phyloP scores from a whole-genome alignment of 2,797 vertebrate genomes.

The Sebastes hubbsi region DNA sequence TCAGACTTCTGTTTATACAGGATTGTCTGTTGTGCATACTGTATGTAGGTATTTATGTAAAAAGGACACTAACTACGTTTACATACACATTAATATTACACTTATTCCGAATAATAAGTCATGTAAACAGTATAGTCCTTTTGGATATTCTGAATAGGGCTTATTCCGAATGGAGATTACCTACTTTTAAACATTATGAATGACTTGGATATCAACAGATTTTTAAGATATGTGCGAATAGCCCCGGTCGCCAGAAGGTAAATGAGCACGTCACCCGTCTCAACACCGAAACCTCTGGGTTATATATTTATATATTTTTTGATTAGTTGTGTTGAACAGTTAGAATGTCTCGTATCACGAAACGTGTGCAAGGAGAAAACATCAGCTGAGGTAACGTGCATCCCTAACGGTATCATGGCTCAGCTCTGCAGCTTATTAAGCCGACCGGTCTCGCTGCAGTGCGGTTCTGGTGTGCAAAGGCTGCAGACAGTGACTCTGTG shows the following conservation, averaged over 20 bases:
- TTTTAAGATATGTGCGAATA: too few relatives aligned
- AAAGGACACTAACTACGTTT: accelerated
- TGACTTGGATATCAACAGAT: too few relatives aligned
- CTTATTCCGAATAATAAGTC: too few relatives aligned
- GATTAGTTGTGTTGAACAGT: not conserved
- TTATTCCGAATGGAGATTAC: too few relatives aligned
- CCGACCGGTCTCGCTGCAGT: conserved; percentile 72
- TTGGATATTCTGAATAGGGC: too few relatives aligned
- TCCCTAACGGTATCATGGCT: accelerated
- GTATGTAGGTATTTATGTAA: not conserved
- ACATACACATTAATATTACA: too few relatives aligned
- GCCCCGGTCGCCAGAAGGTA: conserved; percentile 89
- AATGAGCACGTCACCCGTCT: accelerated
- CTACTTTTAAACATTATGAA: too few relatives aligned
- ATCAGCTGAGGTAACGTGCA: not conserved
- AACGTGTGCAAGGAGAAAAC: not conserved
- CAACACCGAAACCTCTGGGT: accelerated
- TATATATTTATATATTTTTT: too few relatives aligned
- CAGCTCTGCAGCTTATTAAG: conserved; percentile 84
- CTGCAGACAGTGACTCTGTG: conserved; percentile 87
- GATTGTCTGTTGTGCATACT: not conserved
- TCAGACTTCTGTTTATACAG: not conserved
- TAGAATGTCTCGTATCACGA: not conserved
- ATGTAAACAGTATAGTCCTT: too few relatives aligned
- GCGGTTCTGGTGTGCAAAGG: conserved; percentile 71